These are phyloP conservation scores for Paradoxurus hermaphroditus DNA, from an alignment of 2,113 vertebrate genomes.

Conservation along the genomic window DNA sequence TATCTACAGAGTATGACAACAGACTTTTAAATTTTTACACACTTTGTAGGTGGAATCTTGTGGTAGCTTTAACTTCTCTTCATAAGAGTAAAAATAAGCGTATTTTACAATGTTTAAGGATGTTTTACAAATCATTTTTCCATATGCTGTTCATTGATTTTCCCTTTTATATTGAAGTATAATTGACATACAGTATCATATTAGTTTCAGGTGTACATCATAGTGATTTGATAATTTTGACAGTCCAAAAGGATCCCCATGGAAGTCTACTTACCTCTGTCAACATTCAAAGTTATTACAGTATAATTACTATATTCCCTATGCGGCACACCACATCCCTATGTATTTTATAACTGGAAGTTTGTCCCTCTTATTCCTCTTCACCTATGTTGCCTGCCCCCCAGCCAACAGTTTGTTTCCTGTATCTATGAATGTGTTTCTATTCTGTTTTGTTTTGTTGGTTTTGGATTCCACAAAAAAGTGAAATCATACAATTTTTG, in stretches of 20 bases:
- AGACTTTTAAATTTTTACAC: background rate
- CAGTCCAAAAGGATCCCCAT: background rate
- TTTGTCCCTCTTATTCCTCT: background rate
- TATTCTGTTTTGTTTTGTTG: background rate
- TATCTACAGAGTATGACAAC: background rate
- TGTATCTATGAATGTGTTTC: background rate
- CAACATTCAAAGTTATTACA: background rate
- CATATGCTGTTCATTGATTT: background rate
- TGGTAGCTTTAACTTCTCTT: background rate
- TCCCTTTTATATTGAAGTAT: background rate
- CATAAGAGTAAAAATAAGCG: background rate
- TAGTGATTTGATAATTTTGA: background rate
- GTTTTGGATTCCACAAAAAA: background rate
- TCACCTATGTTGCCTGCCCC: background rate
- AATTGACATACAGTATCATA: background rate
- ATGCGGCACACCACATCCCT: background rate
- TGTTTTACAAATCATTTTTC: background rate
- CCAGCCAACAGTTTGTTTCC: background rate
- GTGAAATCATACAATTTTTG: background rate
- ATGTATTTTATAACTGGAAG: background rate
- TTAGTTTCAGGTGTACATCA: background rate
- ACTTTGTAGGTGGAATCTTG: background rate
- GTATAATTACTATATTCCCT: background rate
- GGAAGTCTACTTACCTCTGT: background rate
- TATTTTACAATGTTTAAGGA: background rate